These are phyloP conservation scores for Phoxinus phoxinus DNA, from an alignment of 2,113 vertebrate genomes.

Conservation along the genomic window DNA sequence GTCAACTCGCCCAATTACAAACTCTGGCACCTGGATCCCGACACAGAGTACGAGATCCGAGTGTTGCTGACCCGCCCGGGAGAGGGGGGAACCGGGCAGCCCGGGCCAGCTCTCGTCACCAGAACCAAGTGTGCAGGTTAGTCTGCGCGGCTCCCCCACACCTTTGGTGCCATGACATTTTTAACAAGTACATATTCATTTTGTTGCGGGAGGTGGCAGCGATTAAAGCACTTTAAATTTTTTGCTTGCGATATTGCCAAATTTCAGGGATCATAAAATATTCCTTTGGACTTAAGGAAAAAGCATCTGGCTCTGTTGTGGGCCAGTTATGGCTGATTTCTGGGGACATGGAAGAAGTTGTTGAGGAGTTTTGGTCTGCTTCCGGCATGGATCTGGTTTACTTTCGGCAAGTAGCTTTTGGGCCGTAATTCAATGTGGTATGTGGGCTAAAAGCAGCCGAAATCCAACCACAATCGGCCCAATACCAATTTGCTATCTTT, in stretches of 20 bases:
- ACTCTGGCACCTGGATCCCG: constrained; percentile 96
- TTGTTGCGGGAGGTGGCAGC: background rate
- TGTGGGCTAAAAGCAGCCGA: too few species aligned
- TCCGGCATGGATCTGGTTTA: too few species aligned
- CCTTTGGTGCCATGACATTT: background rate
- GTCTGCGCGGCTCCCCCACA: background rate
- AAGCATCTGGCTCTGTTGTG: background rate
- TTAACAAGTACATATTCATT: background rate
- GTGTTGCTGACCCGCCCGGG: constrained; percentile 94
- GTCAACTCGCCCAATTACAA: constrained; percentile 97
- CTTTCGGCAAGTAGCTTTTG: too few species aligned
- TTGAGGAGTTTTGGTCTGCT: too few species aligned
- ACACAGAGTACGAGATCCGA: constrained; percentile 95
- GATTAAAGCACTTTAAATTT: background rate
- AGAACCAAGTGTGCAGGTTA: constrained; percentile 98
- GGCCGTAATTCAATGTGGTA: too few species aligned
- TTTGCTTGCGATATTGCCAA: background rate
- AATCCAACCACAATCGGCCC: too few species aligned
- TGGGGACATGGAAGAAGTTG: too few species aligned
- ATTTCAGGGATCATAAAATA: background rate
- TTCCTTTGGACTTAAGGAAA: background rate
- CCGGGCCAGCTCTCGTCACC: constrained; percentile 92
- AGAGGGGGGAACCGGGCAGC: constrained; percentile 92
- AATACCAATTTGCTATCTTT: too few species aligned
- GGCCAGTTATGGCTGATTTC: too few species aligned